A percentile compares a stretch with the other conserved stretches of the same genome.
These are phyloP conservation scores for Sphaeramia orbicularis DNA, from an alignment of 2,797 vertebrate genomes.

Conservation along the genomic window DNA sequence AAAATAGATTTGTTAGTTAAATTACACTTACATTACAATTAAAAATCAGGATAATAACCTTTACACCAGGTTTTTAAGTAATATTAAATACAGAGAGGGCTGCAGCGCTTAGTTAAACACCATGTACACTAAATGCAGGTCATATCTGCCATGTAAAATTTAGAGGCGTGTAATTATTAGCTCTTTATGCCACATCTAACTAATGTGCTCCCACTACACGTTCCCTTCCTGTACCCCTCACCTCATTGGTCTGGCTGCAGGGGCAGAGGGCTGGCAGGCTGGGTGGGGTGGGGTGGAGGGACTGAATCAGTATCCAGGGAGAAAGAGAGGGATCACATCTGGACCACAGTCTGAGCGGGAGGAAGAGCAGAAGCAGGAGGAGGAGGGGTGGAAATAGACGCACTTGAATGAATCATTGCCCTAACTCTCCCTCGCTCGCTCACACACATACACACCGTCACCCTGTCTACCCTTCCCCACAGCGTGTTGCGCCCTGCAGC, in stretches of 20 bases:
- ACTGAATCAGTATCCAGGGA: constrained; percentile 75
- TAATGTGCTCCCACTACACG: constrained; percentile 35
- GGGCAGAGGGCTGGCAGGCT: constrained; percentile 42
- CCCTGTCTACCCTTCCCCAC: constrained; percentile 71
- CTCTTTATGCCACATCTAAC: constrained; percentile 25
- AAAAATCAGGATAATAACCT: too few relatives aligned
- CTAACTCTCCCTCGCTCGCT: constrained; percentile 43
- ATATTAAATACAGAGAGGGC: background rate
- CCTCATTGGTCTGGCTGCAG: constrained; percentile 42
- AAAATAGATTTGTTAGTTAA: too few relatives aligned
- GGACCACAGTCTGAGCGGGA: constrained; percentile 69
- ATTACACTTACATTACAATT: too few relatives aligned
- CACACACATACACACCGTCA: constrained; percentile 43
- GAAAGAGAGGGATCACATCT: constrained; percentile 74
- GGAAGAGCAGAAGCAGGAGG: constrained; percentile 42
- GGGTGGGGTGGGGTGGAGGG: constrained; percentile 39
- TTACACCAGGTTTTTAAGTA: too few relatives aligned
- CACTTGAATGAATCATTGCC: constrained; percentile 76
- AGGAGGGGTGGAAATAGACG: constrained; percentile 48
- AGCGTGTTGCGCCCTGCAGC: constrained; percentile 72
- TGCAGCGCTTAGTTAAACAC: constrained; percentile 17
- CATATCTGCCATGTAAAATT: constrained; percentile 39
- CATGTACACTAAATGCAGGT: constrained; percentile 27
- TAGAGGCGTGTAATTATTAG: constrained; percentile 36
- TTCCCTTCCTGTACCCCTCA: constrained; percentile 32